Base-by-base conservation (phyloP, 2,888 invertebrate genomes). In the Xestoiulus laeticollis region DNA sequence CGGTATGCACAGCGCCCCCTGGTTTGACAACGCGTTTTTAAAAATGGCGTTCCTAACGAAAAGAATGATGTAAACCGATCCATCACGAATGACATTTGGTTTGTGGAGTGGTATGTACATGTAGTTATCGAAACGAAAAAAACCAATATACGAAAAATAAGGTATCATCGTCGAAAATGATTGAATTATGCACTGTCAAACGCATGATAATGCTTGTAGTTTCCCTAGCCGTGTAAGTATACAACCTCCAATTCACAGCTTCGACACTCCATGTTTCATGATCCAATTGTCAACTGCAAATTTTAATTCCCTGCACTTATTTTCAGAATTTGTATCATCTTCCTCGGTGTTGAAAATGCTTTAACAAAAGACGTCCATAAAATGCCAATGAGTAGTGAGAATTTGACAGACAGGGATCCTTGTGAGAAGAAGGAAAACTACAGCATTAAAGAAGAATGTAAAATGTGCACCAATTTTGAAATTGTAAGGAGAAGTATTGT, bases 371-470 rank as follows among this genome's bases (percentile, higher is more conserved):
- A 59, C 38, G 33, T 86, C 10, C 44, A 83, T 8, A 85, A 85
- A 38, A 59, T 59, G 38, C 22, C 86, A 43, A n/a, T 82, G n/a
- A 43, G 32, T 33, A 53, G 84, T 22, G 33, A 38, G 38, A 88
- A 88, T 68, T 43, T 59, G n/a, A 88, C 88, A 12, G 88, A 85
- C 8, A 88, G 86, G 44, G 44, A 68, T 38, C 22, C 19, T 16
- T 88, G 88, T 38, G 86, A 86, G 88, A 38, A 59, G 33, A 26
- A 14, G 22, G 88, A 88, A 78, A 85, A 68, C 3, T 88, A 85
- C 85, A 88, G 68, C 19, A n/a, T 88, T 19, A 88, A 59, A 33
- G 68, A 88, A 88, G 88, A 86, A 86, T 88, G 88, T 26, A 53
- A 85, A 30, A 14, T 48, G 43, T 88, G 88, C 78, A 88, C 22